phyloP scores from a whole-genome alignment of 2,888 invertebrate genomes.

The Drosophila paramelanica region DNA sequence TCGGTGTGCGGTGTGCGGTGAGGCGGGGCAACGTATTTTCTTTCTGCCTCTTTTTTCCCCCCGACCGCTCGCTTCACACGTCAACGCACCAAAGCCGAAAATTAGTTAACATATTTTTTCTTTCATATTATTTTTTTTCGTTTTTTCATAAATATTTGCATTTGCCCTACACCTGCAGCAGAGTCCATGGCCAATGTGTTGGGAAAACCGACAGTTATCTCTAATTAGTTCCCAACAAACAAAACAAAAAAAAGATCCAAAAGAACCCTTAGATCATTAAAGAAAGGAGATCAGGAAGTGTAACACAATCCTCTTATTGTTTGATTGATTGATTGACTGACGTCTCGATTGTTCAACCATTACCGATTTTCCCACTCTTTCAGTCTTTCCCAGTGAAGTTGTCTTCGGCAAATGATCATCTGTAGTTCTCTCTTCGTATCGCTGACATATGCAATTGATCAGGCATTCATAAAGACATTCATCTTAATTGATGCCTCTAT shows the following conservation, averaged over 20 bases:
- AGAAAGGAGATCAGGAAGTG: conserved; percentile 34
- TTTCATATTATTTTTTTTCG: conserved; percentile 25
- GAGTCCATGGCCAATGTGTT: conserved; percentile 59
- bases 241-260: neutral
- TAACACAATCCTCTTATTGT: conserved; percentile 23
- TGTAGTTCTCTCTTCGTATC: neutral
- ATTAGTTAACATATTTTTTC: conserved; percentile 70
- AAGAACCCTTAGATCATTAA: conserved; percentile 48
- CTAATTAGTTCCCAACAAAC: neutral
- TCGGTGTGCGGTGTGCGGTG: neutral
- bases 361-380: conserved; percentile 8
- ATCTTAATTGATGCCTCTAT: conserved; percentile 66
- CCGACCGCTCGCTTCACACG: conserved; percentile 61
- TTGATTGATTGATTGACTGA: conserved; percentile 35
- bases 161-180: conserved; percentile 63
- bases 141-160: conserved; percentile 57
- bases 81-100: conserved; percentile 80
- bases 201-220: conserved; percentile 2
- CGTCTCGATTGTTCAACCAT: conserved; percentile 18
- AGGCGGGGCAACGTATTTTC: conserved; percentile 18
- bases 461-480: conserved; percentile 44
- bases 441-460: conserved; percentile 13
- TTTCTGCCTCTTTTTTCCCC: conserved; percentile 5
- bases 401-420: conserved; percentile 38
- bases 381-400: conserved; percentile 17